phyloP scores from a whole-genome alignment of 2,113 vertebrate species.

The Heloderma charlesbogerti region DNA sequence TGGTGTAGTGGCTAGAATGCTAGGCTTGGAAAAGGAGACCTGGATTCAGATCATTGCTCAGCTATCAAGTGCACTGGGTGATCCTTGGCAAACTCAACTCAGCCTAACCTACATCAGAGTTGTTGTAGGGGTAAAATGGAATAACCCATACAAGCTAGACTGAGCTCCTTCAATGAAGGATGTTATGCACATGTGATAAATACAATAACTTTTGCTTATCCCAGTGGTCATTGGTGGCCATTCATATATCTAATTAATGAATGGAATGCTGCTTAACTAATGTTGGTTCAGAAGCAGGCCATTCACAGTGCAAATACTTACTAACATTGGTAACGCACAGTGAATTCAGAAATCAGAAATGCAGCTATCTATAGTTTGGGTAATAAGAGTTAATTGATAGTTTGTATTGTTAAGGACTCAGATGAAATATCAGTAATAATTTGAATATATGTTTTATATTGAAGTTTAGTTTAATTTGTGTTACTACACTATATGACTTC shows the following conservation, averaged over 20 bases:
- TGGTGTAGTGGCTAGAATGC: background rate
- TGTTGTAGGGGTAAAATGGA: background rate
- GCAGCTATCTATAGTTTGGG: background rate
- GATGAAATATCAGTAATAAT: background rate
- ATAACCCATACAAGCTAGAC: too few relatives aligned
- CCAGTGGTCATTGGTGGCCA: background rate
- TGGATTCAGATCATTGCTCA: background rate
- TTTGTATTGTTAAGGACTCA: background rate
- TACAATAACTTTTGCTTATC: background rate
- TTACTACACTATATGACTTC: background rate
- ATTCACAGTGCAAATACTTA: too few relatives aligned
- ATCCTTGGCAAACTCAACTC: background rate
- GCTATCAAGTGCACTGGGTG: too few relatives aligned
- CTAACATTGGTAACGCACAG: background rate
- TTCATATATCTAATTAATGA: background rate
- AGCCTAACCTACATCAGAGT: background rate
- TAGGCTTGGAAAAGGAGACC: background rate
- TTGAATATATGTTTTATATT: background rate
- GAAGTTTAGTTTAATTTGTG: conserved; percentile 19
- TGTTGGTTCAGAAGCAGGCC: too few relatives aligned
- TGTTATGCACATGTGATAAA: background rate
- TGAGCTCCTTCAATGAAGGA: background rate
- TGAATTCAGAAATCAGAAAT: background rate
- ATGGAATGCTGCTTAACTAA: background rate
- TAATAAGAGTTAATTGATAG: background rate